These are phyloP conservation scores for Eurystomus gularis DNA, from an alignment of 2,113 vertebrate genomes.

Conservation along the genomic window DNA sequence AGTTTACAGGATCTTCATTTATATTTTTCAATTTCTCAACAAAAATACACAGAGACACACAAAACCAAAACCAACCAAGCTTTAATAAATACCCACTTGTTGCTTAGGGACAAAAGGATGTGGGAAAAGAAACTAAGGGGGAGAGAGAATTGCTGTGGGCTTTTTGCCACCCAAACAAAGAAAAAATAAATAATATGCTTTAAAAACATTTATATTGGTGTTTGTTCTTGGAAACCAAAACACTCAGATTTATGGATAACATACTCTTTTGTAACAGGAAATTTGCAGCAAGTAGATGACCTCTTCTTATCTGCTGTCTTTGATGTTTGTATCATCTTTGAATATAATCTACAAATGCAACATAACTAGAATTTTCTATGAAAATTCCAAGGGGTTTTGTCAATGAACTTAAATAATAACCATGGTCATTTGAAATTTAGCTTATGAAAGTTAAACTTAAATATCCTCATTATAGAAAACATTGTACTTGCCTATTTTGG, in stretches of 20 bases:
- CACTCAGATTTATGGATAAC: not conserved
- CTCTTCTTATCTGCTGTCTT: not conserved
- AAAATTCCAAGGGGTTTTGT: not conserved
- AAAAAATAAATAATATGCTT: not conserved
- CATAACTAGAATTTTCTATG: not conserved
- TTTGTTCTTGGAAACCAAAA: not conserved
- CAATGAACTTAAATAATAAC: not conserved
- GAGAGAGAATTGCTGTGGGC: fast-evolving
- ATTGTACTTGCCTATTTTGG: not conserved
- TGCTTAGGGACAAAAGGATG: not conserved
- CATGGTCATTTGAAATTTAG: not conserved
- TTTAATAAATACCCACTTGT: not conserved
- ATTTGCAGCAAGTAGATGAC: not conserved
- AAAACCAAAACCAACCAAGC: not conserved
- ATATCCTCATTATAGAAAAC: not conserved
- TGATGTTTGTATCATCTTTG: not conserved
- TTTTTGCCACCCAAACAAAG: not conserved
- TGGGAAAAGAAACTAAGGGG: not conserved
- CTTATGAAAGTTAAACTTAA: not conserved
- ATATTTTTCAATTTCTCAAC: not conserved
- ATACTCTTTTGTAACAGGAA: not conserved
- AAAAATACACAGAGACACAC: not conserved
- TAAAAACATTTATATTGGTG: not conserved
- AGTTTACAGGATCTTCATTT: not conserved
- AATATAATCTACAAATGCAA: not conserved